Evolutionary conservation across 2,888 invertebrate species (phyloP).

Genomic region (Machimus atricapillus): DNA sequence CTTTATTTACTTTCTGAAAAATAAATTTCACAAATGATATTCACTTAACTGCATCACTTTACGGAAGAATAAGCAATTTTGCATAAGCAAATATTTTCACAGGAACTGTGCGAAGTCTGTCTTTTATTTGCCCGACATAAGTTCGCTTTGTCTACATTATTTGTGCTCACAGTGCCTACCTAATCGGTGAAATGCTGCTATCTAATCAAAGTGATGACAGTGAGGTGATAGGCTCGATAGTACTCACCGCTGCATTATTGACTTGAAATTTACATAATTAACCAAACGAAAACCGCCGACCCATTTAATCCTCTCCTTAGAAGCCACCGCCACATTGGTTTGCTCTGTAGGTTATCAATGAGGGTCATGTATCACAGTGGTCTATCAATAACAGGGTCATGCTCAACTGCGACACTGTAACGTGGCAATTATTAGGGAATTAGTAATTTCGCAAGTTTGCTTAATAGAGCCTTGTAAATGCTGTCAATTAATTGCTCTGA

Average conservation of each 20-base stretch:
- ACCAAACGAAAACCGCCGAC: neutral
- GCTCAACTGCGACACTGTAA: neutral
- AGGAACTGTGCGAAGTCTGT: neutral
- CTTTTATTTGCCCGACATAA: neutral
- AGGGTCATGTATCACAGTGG: neutral
- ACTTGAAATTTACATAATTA: neutral
- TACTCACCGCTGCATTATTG: neutral
- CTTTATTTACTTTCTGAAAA: neutral
- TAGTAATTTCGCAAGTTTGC: neutral
- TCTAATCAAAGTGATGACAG: neutral
- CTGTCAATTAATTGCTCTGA: neutral
- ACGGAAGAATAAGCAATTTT: neutral
- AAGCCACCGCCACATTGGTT: neutral
- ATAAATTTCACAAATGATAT: neutral
- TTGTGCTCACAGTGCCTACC: neutral
- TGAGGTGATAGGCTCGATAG: neutral
- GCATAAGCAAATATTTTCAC: neutral
- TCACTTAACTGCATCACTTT: neutral
- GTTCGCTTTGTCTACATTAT: neutral
- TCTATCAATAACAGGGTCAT: neutral
- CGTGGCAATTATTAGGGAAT: neutral
- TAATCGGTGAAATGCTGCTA: neutral
- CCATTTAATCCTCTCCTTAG: neutral
- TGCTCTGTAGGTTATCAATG: neutral
- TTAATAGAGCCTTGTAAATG: neutral